Evolutionary conservation across 2,113 vertebrate genomes (phyloP), one percentile per base, ranked within the genome.

Genomic region (Epinephelus cyanopodus): DNA sequence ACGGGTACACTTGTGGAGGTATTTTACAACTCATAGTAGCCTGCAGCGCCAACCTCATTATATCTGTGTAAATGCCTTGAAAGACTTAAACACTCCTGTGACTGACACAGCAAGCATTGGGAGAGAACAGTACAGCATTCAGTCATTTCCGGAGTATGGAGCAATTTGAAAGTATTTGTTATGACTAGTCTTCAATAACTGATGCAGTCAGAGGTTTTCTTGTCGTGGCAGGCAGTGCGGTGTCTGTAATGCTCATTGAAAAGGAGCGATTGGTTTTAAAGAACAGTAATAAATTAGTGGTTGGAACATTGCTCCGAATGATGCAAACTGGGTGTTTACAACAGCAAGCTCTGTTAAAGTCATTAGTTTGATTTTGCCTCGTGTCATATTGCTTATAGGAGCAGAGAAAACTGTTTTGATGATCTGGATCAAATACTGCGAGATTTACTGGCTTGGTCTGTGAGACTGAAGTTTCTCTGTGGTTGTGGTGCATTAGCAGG

Each of bases 111-210:
- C 18, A 74, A 56, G 15, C 21, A 27, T 18, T 37, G n/a, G 3
- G 25, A 63, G 19, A 68, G 65, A 87, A 79, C 65, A 54, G 45
- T 14, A 21, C 37, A 72, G 13, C 45, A 84, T 68, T 60, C 50
- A 77, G 74, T 90, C 79, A 82, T 86, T 86, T 88, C 82, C 65
- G 5, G 13, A 48, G 66, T 19, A 48, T 92, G 91, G 86, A 83
- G 91, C 83, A 91, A 92, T 62, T 74, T 67, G 13, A 13, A 62
- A 80, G 74, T 66, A 56, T 81, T 61, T 88, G 66, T 68, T 47
- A 15, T 77, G 79, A 81, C 69, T 77, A 62, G 61, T 82, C 58
- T 2, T 79, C 74, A 77, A 70, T 85, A 61, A 65, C 48, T 63
- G 37, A 67, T 69, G 56, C 48, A 79, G 73, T 87, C 77, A 60